Percentiles rank a stretch among this genome's conserved stretches.
Conservation (phyloP, 2,888 invertebrate genomes). For the Agrilus biguttatus region DNA sequence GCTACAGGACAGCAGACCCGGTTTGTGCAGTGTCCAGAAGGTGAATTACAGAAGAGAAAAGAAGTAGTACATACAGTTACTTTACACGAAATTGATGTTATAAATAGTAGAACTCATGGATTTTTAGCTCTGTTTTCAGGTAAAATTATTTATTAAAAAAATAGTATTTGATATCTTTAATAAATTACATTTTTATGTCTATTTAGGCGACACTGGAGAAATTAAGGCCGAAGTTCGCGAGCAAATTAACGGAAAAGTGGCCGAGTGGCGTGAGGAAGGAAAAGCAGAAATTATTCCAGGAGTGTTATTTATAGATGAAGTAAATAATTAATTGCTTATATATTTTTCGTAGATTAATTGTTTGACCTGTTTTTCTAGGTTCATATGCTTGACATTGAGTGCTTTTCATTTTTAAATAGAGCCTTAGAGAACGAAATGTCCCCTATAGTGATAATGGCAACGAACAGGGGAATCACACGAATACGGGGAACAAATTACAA, state of each 20-base stretch:
- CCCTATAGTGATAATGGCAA: constrained; percentile 97
- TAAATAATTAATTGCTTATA: constrained; percentile 16
- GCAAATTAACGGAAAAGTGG: constrained; percentile 86
- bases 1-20: constrained; percentile 74
- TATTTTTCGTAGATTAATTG: neutral
- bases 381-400: constrained; percentile 98
- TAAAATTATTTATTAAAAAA: constrained; percentile 3
- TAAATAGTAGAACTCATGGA: constrained; percentile 95
- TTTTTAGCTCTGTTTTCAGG: constrained; percentile 94
- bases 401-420: constrained; percentile 94
- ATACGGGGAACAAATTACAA: constrained; percentile 89
- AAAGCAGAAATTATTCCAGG: constrained; percentile 99
- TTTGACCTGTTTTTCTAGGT: constrained; percentile 34
- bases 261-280: constrained; percentile 98
- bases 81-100: constrained; percentile 98
- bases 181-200: constrained; percentile 1
- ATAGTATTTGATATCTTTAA: constrained; percentile 1
- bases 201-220: constrained; percentile 88
- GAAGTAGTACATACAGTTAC: constrained; percentile 97
- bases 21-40: constrained; percentile 97
- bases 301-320: constrained; percentile 93
- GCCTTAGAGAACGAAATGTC: constrained; percentile 95
- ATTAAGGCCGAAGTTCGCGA: constrained; percentile 95
- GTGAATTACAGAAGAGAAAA: constrained; percentile 94
- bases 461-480: constrained; percentile 87